These are phyloP conservation scores for Pachypanchax playfairii DNA, from an alignment of 2,113 vertebrate genomes.

Conservation along the genomic window DNA sequence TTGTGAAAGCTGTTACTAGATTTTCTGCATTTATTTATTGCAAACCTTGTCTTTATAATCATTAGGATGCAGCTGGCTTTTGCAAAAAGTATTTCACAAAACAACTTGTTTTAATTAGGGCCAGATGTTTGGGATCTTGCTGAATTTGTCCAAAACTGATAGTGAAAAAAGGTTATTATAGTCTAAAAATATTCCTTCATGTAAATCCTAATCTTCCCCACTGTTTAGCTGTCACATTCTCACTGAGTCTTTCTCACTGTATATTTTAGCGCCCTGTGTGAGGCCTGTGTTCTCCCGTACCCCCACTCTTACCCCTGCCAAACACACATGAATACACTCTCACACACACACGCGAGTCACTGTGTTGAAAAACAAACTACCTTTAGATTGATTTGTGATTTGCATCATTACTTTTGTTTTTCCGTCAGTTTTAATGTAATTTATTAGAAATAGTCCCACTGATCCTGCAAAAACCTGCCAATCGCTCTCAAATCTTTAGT, in stretches of 20 bases:
- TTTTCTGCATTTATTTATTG: too few relatives aligned
- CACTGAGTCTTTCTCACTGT: conserved; percentile 76
- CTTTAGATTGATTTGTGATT: conserved; percentile 48
- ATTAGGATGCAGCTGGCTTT: too few relatives aligned
- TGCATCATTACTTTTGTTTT: conserved; percentile 55
- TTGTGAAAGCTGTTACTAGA: background rate
- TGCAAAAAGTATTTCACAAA: conserved; percentile 15
- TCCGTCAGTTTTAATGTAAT: conserved; percentile 52
- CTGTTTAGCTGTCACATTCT: conserved; percentile 72
- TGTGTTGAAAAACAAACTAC: conserved; percentile 59
- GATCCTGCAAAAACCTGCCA: conserved; percentile 62
- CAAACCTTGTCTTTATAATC: too few relatives aligned
- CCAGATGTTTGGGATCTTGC: conserved; percentile 6
- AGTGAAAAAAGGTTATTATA: conserved; percentile 64
- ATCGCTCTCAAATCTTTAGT: conserved; percentile 47
- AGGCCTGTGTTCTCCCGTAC: conserved; percentile 49
- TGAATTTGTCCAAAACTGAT: conserved; percentile 8
- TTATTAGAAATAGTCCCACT: conserved; percentile 53
- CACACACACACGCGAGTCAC: conserved; percentile 18
- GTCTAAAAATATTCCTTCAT: conserved; percentile 39
- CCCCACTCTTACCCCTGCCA: conserved; percentile 33
- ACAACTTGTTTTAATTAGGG: conserved; percentile 17
- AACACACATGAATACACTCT: conserved; percentile 6
- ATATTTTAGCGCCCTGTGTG: conserved; percentile 79
- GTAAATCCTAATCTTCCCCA: conserved; percentile 43